These are phyloP conservation scores for Malurus elegans DNA, from an alignment of 2,113 vertebrate genomes.

Conservation along the genomic window DNA sequence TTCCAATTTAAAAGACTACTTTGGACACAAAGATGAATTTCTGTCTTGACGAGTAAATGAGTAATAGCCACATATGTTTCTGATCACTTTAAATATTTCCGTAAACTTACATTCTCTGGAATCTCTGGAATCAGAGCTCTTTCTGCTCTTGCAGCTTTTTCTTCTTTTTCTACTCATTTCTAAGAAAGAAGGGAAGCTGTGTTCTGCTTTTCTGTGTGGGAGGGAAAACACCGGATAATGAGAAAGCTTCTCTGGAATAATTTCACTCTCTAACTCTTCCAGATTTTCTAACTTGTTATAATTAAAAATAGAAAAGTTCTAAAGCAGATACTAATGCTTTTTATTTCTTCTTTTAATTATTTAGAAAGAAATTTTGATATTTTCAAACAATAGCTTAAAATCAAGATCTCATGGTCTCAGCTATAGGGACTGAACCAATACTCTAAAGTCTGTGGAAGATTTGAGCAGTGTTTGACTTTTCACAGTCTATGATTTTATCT, in stretches of 20 bases:
- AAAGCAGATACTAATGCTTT: background rate
- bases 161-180: constrained; percentile 85
- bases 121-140: constrained; percentile 79
- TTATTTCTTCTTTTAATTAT: background rate
- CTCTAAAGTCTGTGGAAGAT: background rate
- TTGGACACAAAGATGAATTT: background rate
- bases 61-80: background rate
- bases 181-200: constrained; percentile 6
- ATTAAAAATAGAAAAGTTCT: background rate
- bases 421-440: background rate
- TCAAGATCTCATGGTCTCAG: background rate
- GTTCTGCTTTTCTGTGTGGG: constrained; percentile 36
- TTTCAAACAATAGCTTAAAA: background rate
- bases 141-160: constrained; percentile 80
- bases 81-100: background rate
- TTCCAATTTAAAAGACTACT: background rate
- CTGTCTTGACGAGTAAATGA: background rate
- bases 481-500: background rate
- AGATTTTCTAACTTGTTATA: background rate
- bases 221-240: constrained; percentile 20
- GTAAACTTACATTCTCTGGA: constrained; percentile 81
- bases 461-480: background rate
- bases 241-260: background rate
- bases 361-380: background rate
- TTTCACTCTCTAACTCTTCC: background rate